Percentiles rank a stretch among this genome's conserved stretches.
Conservation (phyloP, 2,113 vertebrate species). For the Seriola dumerili region DNA sequence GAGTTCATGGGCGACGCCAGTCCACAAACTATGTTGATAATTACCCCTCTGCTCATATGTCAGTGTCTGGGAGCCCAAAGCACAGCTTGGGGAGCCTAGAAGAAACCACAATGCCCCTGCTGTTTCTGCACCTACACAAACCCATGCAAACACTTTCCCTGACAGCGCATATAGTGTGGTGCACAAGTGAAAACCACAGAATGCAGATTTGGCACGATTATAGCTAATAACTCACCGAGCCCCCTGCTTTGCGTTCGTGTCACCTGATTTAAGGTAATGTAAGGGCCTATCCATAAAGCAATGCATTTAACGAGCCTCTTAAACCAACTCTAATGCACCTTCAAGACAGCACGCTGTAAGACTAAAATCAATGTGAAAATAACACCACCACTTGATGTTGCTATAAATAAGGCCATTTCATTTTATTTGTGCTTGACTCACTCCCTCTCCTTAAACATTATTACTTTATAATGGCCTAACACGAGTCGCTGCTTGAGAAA, state of each 20-base stretch:
- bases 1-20: constrained; percentile 46
- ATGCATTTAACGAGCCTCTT: constrained; percentile 53
- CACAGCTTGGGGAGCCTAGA: constrained; percentile 49
- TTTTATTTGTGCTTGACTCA: constrained; percentile 54
- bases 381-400: constrained; percentile 30
- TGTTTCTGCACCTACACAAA: constrained; percentile 67
- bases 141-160: constrained; percentile 55
- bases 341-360: constrained; percentile 38
- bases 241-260: constrained; percentile 52
- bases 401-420: constrained; percentile 49
- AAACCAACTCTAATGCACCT: constrained; percentile 49
- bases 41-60: constrained; percentile 67
- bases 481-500: constrained; percentile 25
- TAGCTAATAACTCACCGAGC: constrained; percentile 46
- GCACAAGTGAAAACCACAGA: constrained; percentile 73
- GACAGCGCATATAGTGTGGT: constrained; percentile 61
- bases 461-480: constrained; percentile 32
- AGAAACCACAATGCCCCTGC: constrained; percentile 68
- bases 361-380: constrained; percentile 46
- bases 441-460: constrained; percentile 35
- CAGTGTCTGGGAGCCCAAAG: constrained; percentile 57
- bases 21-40: constrained; percentile 70
- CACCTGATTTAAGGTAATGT: constrained; percentile 57
- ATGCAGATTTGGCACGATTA: constrained; percentile 58
- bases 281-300: constrained; percentile 52